Evolutionary conservation across 2,797 vertebrate genomes (phyloP).

Genomic region (Sparidentex hasta): DNA sequence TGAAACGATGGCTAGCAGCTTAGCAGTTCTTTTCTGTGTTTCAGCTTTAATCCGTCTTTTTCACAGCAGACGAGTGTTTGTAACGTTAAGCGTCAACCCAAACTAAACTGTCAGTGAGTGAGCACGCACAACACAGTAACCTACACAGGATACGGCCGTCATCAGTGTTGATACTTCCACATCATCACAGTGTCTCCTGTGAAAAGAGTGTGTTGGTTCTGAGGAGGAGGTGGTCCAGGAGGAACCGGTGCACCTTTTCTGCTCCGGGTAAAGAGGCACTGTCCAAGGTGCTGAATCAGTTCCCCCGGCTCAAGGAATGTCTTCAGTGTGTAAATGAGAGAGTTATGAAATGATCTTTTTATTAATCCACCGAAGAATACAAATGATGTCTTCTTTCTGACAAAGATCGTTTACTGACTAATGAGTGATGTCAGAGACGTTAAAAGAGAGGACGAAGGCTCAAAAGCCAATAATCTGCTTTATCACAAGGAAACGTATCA

Average conservation of each 20-base stretch:
- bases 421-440: background rate
- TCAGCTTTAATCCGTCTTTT: background rate
- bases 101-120: too few relatives aligned
- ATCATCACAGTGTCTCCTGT: too few relatives aligned
- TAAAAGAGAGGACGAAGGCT: too few relatives aligned
- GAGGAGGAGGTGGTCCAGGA: too few relatives aligned
- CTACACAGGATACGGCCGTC: too few relatives aligned
- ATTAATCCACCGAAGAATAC: background rate
- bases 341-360: background rate
- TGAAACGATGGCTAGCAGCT: background rate
- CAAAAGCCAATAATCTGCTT: too few relatives aligned
- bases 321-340: background rate
- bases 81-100: too few relatives aligned
- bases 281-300: conserved; percentile 70
- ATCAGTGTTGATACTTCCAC: too few relatives aligned
- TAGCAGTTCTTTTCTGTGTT: background rate
- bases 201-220: too few relatives aligned
- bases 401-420: background rate
- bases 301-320: conserved; percentile 2
- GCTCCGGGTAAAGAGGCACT: conserved; percentile 25
- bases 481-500: too few relatives aligned
- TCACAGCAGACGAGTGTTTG: background rate
- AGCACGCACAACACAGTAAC: too few relatives aligned
- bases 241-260: background rate
- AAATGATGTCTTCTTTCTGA: background rate